These are phyloP conservation scores for Iguana delicatissima DNA, from an alignment of 2,797 vertebrate genomes.

Conservation along the genomic window DNA sequence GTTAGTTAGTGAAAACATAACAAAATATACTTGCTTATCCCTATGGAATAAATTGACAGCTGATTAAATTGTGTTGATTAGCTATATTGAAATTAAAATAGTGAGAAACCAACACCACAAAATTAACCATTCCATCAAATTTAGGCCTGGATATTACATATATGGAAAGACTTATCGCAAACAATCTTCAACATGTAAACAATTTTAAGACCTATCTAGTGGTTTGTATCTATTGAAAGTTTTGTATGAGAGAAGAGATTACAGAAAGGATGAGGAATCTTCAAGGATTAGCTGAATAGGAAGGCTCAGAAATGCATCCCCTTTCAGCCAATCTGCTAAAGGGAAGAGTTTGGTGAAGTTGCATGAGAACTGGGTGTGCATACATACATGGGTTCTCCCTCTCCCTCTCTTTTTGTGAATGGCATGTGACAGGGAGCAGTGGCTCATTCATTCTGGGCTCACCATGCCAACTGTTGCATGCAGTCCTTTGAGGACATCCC, in stretches of 20 bases:
- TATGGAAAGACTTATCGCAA: not conserved
- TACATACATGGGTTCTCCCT: too few species aligned
- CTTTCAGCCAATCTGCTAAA: too few species aligned
- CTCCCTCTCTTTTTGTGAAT: too few species aligned
- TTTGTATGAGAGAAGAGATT: not conserved
- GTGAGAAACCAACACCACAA: conserved; percentile 48
- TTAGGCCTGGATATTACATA: conserved; percentile 34
- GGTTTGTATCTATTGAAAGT: not conserved
- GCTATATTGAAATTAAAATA: conserved; percentile 62
- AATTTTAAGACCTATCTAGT: not conserved
- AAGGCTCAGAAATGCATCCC: too few species aligned
- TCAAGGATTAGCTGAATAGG: too few species aligned
- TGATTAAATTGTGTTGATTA: conserved; percentile 25
- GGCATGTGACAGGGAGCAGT: too few species aligned
- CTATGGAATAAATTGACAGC: conserved; percentile 32
- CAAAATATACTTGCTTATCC: conserved; percentile 48
- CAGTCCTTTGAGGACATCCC: too few species aligned
- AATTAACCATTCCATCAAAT: conserved; percentile 45
- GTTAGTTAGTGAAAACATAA: conserved; percentile 2
- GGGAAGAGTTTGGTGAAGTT: too few species aligned
- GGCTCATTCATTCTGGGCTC: too few species aligned
- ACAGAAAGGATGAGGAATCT: too few species aligned
- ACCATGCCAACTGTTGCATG: too few species aligned
- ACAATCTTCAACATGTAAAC: not conserved
- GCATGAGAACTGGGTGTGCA: too few species aligned